Base-by-base conservation (phyloP, 1,140 invertebrate genomes). In the Heliconius nattereri region DNA sequence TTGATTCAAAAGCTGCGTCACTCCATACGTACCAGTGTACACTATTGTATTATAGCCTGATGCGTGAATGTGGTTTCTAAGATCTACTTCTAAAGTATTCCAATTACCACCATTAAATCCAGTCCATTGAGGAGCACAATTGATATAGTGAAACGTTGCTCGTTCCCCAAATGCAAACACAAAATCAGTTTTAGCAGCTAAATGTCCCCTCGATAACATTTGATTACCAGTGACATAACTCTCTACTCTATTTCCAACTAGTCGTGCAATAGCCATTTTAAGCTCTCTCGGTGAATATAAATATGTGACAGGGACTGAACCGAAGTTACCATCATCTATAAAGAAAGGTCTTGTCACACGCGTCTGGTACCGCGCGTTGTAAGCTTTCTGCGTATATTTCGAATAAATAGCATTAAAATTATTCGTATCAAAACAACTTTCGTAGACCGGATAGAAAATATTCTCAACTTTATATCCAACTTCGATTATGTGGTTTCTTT, bases 101-200 rank as follows among this genome's bases (percentile, higher is more conserved):
- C 96, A 97, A 86, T 97, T 97, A 29, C 95, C 96, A 3, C 94
- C 95, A 78, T 96, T 96, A 78, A 97, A 96, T 1, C 91, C 94
- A 72, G 96, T 95, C 96, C 96, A 97, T 73, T 96, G 96, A 0
- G 96, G 96, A 5, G 95, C 96, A 1, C 94, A 95, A 84, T 97
- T 97, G 0, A 96, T 94, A 83, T 96, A 97, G 83, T 96, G 95
- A 89, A 96, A 97, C 5, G 96, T 96, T 13, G 96, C 95, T 16
- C 95, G 93, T 87, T 97, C 96, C 7, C 96, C 94, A 52, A 95
- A 92, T 0, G 95, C 96, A 78, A 95, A 96, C 2, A 96, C 94
- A 49, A 96, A 96, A 86, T 97, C 96, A 16, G 95, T 95, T 87
- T 97, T 96, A 29, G 96, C 96, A 0, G 95, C 95, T 23, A 97